Conservation (phyloP, 2,888 invertebrate genomes). For the Minunthozetes semirufus region DNA sequence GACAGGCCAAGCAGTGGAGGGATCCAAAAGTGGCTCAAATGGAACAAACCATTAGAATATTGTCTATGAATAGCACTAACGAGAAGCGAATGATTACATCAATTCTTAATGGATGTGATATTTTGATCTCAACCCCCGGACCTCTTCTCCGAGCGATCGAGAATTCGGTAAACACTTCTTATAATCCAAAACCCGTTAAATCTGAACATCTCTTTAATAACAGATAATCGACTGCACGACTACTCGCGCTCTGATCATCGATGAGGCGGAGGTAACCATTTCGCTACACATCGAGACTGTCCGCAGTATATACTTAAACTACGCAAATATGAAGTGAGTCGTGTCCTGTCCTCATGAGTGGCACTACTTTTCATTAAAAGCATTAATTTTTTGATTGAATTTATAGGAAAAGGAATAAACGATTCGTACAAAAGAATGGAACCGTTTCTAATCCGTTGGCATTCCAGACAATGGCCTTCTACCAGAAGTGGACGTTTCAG, state of each 20-base stretch:
- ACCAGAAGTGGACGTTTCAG: constrained; percentile 18
- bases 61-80: constrained; percentile 4
- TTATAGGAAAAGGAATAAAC: background rate
- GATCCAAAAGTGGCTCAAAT: background rate
- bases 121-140: constrained; percentile 30
- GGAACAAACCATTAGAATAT: background rate
- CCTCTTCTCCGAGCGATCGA: constrained; percentile 22
- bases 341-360: no score
- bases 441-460: background rate
- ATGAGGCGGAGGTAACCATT: background rate
- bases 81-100: background rate
- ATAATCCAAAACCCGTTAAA: background rate
- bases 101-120: constrained; percentile 25
- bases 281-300: background rate
- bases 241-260: background rate
- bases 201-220: background rate
- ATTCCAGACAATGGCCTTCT: constrained; percentile 1
- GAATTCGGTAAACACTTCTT: background rate
- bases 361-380: no score
- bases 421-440: background rate
- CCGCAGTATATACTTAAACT: background rate
- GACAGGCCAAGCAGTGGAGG: constrained; percentile 16
- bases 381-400: background rate
- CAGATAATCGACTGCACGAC: background rate
- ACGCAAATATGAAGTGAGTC: background rate